Percentiles rank a stretch among this genome's conserved stretches.
phyloP scores from a whole-genome alignment of 1,140 invertebrate species.

The Lucilia sericata region DNA sequence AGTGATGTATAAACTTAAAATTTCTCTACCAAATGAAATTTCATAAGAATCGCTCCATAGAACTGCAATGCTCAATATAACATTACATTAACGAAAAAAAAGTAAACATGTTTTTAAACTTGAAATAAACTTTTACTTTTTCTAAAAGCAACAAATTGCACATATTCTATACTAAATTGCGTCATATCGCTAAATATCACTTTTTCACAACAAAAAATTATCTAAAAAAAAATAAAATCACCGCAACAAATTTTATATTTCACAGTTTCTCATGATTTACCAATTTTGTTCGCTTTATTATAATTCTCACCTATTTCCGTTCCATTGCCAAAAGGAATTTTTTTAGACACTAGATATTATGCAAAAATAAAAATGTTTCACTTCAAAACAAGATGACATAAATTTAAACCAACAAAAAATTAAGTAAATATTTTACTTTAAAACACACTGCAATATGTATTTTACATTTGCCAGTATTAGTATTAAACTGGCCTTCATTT shows the following conservation, averaged over 20 bases:
- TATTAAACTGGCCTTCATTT: not conserved
- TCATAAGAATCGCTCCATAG: too few species aligned
- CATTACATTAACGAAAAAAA: too few species aligned
- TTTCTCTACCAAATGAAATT: too few species aligned
- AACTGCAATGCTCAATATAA: too few species aligned
- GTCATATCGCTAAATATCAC: too few species aligned
- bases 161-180: too few species aligned
- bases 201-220: too few species aligned
- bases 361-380: not conserved
- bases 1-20: too few species aligned
- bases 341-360: not conserved
- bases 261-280: not conserved
- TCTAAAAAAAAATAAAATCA: not conserved
- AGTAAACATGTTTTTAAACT: too few species aligned
- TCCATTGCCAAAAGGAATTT: not conserved
- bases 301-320: not conserved
- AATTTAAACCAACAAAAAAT: not conserved
- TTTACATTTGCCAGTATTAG: too few species aligned
- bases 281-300: not conserved
- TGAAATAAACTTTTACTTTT: too few species aligned
- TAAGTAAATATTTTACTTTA: constrained; percentile 7
- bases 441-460: not conserved
- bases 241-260: not conserved
- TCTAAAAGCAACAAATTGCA: too few species aligned
- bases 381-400: constrained; percentile 11